Percentiles rank a stretch among this genome's conserved stretches.
phyloP scores from a whole-genome alignment of 2,888 invertebrate species.

The Mylabris sibirica region DNA sequence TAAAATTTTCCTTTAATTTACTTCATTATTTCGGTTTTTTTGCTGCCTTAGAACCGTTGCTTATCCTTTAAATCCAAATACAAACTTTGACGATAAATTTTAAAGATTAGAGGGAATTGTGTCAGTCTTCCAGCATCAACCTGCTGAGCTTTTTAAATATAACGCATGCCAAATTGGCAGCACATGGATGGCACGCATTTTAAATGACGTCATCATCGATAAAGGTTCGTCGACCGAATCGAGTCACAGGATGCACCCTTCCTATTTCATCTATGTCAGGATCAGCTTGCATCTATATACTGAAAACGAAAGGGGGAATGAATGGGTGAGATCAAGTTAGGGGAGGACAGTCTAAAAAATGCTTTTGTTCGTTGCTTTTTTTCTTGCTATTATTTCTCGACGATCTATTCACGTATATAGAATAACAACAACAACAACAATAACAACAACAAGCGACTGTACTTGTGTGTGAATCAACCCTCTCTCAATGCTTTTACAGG shows the following conservation, averaged over 20 bases:
- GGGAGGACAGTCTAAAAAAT: background rate
- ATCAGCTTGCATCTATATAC: slow-evolving; percentile 25
- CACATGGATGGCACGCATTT: slow-evolving; percentile 35
- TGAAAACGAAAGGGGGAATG: background rate
- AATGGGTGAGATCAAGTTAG: slow-evolving; percentile 1
- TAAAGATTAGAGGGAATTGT: background rate
- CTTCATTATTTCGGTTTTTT: background rate
- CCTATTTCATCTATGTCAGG: slow-evolving; percentile 20
- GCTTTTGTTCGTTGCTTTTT: background rate
- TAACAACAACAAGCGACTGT: background rate
- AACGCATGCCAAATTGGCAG: slow-evolving; percentile 20
- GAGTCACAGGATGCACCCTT: slow-evolving; percentile 26
- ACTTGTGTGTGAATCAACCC: background rate
- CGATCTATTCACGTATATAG: background rate
- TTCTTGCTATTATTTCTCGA: background rate
- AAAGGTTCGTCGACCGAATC: slow-evolving; percentile 32
- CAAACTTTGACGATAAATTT: background rate
- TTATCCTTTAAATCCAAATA: background rate
- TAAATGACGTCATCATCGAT: slow-evolving; percentile 31
- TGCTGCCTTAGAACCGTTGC: background rate
- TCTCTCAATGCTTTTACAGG: background rate
- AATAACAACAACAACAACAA: too few species aligned
- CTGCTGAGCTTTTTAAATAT: slow-evolving; percentile 11
- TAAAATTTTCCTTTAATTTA: background rate
- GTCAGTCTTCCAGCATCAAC: slow-evolving; percentile 1